Evolutionary conservation across 2,797 vertebrate genomes (phyloP), one percentile per base, ranked within the genome.

Genomic region (Garrulus glandarius): DNA sequence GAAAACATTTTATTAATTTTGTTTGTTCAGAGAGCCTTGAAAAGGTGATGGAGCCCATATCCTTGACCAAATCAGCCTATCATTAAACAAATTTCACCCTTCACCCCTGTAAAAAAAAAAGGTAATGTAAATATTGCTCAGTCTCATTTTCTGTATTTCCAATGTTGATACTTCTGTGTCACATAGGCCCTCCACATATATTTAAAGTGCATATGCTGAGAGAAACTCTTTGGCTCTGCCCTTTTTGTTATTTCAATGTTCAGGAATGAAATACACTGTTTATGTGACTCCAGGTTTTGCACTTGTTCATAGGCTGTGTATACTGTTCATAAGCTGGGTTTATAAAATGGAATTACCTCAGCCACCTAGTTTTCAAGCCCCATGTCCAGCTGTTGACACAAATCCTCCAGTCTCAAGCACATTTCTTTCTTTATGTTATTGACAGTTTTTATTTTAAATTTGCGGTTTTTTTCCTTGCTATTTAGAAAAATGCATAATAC

Each of bases 161-260:
- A 84, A 43, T 67, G 52, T 90, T 89, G 57, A 70, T 95, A 65
- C 89, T 96, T 95, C 80, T 82, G 70, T 47, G 78, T 88, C 82
- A 91, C 27, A 21, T 43, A 68, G 60, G 46, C 65, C 32, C 43
- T 95, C 50, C 69, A 75, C 60, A 64, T 92, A 84, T 26, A 87
- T 87, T 90, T 87, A 84, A 93, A 94, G 67, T 5, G 5, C 76
- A 71, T 94, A 65, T 92, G 60, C 69, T 91, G 91, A 93, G 76
- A 87, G 61, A 32, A 96, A 44, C 46, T 39, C 84, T 96, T 94
- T 94, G 85, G 68, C 57, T 89, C 70, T 89, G 86, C 64, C 68
- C 46, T 89, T 95, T 96, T 92, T 96, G 95, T 96, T 97, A 96
- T 96, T 96, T 93, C 91, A 94, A 39, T 83, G 87, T 89, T 92